Evolutionary conservation across 2,113 vertebrate genomes (phyloP), one percentile per base, ranked within the genome.

Genomic region (Catharus minimus): DNA sequence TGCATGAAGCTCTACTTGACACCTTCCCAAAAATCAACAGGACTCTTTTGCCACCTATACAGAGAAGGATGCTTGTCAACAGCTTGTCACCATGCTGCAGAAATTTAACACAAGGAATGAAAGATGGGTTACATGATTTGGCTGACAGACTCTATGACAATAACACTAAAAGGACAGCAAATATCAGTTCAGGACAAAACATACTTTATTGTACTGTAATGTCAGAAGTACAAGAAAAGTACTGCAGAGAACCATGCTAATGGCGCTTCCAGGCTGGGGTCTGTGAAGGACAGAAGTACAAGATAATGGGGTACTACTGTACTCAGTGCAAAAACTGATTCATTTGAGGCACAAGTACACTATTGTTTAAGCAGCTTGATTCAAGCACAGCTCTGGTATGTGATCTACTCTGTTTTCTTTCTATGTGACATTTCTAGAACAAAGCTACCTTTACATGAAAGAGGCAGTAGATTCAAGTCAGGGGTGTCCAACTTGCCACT

Each of bases 181-280:
- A 77, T 50, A 95, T 60, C 92, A 94, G 58, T 88, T 95, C 95
- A 95, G 96, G 96, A 97, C 97, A 97, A 98, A 97, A 97, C 96
- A 98, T 94, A 97, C 91, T 98, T 98, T 97, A 98, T 98, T 98
- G 92, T 96, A 95, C 76, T 96, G 88, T 96, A 96, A 98, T 95
- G 97, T 96, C 95, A 95, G 95, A 95, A 96, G 96, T 97, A 97
- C 96, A 97, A 93, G 90, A 93, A 95, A 58, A 97, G 96, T 97
- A 97, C 97, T 93, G 87, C 79, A 96, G 95, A 92, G 91, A 96
- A 97, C 95, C 97, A 97, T 97, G 97, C 97, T 95, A 95, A 95
- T 79, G 82, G 93, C 77, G 95, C 91, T 91, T 95, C 73, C 73
- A 85, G 86, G 49, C 49, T 50, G 26, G 49, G 85, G 90, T 57